phyloP scores from a whole-genome alignment of 2,888 invertebrate genomes.

The Agrotis puta region DNA sequence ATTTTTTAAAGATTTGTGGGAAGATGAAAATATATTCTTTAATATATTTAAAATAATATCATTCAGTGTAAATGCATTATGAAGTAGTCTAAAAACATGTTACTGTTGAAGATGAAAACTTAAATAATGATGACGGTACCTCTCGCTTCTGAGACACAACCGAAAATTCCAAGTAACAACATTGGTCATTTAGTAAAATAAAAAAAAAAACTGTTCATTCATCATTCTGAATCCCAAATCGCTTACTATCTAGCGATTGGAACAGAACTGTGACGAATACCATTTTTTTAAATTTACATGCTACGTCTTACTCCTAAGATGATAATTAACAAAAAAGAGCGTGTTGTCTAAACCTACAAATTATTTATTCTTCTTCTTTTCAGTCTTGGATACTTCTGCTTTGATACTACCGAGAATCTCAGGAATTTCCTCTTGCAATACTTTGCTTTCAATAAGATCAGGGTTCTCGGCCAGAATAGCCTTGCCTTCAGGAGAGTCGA shows the following conservation, averaged over 20 bases:
- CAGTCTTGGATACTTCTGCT: slow-evolving; percentile 46
- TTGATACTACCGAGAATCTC: slow-evolving; percentile 50
- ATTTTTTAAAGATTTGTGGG: slow-evolving; percentile 5
- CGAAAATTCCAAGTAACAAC: neutral
- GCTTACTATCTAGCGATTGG: neutral
- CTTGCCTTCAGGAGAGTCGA: slow-evolving; percentile 87
- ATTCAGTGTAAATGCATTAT: slow-evolving; percentile 10
- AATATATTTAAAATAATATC: slow-evolving; percentile 14
- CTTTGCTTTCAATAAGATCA: slow-evolving; percentile 70
- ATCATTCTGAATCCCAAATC: slow-evolving; percentile 37
- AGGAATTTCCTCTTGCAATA: slow-evolving; percentile 49
- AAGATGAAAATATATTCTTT: slow-evolving; percentile 11
- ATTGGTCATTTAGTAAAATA: neutral
- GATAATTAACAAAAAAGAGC: slow-evolving; percentile 36
- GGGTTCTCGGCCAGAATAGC: slow-evolving; percentile 76
- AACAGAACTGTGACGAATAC: slow-evolving; percentile 23
- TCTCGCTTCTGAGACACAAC: neutral
- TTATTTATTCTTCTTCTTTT: slow-evolving; percentile 41
- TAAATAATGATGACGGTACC: neutral
- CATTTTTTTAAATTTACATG: neutral
- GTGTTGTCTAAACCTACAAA: slow-evolving; percentile 16
- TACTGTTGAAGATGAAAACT: neutral
- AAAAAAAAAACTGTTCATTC: neutral
- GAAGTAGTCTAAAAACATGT: neutral
- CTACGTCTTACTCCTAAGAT: slow-evolving; percentile 1